Evolutionary conservation across 2,888 invertebrate genomes (phyloP).

Genomic region (Hypercompe scribonia): DNA sequence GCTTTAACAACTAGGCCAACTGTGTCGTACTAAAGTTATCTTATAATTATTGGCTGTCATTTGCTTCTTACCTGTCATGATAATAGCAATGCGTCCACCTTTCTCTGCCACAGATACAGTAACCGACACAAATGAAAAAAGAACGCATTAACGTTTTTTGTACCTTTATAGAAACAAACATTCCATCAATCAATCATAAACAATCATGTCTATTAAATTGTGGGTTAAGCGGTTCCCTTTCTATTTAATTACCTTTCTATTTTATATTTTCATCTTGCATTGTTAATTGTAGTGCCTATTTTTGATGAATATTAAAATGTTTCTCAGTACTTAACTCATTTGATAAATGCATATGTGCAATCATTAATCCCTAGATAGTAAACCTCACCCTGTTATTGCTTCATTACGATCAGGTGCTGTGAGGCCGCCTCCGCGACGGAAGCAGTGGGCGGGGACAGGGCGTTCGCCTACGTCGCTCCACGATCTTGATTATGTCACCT

Average conservation of each 20-base stretch:
- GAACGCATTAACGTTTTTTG: constrained; percentile 58
- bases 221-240: constrained; percentile 35
- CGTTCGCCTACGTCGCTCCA: constrained; percentile 70
- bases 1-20: no score
- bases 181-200: constrained; percentile 67
- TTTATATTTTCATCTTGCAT: no score
- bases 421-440: constrained; percentile 80
- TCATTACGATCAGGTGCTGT: constrained; percentile 78
- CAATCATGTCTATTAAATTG: constrained; percentile 60
- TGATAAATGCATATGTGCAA: constrained; percentile 7
- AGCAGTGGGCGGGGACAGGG: constrained; percentile 79
- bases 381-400: constrained; percentile 63
- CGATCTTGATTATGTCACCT: constrained; percentile 76
- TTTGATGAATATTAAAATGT: constrained; percentile 28
- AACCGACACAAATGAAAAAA: constrained; percentile 56
- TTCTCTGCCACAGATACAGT: constrained; percentile 30
- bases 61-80: constrained; percentile 33
- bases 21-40: no score
- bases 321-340: neutral
- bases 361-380: constrained; percentile 32
- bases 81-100: constrained; percentile 25
- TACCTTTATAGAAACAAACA: constrained; percentile 60
- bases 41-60: no score
- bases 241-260: constrained; percentile 40
- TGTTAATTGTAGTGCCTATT: constrained; percentile 34